phyloP scores from a whole-genome alignment of 2,113 vertebrate species.

The Lepidothrix coronata region DNA sequence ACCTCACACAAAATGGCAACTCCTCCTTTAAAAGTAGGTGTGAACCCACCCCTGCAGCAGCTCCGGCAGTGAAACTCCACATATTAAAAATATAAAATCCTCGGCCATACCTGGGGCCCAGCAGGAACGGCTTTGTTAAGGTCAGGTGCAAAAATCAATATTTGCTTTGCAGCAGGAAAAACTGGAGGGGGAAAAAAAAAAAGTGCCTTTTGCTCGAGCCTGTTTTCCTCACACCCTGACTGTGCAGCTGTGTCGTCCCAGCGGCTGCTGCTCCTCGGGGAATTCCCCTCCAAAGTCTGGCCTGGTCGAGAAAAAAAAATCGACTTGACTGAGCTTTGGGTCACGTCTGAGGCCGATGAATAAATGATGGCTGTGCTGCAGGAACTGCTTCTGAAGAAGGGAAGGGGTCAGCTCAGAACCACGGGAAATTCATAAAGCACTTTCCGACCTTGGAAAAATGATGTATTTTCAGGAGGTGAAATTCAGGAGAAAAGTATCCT shows the following conservation, averaged over 20 bases:
- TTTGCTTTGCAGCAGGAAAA: neutral
- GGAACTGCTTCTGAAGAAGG: slow-evolving; percentile 40
- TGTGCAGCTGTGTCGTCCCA: neutral
- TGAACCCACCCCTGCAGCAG: neutral
- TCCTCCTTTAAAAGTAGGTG: neutral
- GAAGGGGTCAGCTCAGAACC: neutral
- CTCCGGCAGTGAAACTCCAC: neutral
- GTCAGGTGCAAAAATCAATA: slow-evolving; percentile 3
- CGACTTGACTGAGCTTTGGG: neutral
- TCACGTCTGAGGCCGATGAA: neutral
- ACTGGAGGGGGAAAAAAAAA: no score
- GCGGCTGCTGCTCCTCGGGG: neutral
- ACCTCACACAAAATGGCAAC: neutral
- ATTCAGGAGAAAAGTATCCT: neutral
- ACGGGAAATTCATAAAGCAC: neutral
- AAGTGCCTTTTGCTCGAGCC: neutral
- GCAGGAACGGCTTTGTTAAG: neutral
- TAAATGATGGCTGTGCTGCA: neutral
- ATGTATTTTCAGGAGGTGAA: neutral
- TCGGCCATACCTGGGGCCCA: neutral
- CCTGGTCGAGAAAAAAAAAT: neutral
- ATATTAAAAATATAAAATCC: neutral
- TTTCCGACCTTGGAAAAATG: neutral
- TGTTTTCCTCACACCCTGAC: no score
- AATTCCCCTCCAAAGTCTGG: neutral